Evolutionary conservation across 2,797 vertebrate genomes (phyloP).

Genomic region (Tarsius wallacei): DNA sequence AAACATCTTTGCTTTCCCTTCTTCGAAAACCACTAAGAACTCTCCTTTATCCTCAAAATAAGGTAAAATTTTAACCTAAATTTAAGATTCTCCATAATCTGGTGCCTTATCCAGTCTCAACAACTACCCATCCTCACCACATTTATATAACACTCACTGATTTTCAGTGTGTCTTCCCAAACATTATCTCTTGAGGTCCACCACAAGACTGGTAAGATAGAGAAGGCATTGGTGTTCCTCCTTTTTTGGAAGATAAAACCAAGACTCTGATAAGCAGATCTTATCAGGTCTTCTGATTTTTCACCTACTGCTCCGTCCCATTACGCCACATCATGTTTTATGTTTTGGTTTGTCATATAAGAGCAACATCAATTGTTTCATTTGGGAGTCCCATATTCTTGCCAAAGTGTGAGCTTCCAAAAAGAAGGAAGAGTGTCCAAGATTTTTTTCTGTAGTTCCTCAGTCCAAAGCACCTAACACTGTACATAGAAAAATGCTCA

Average conservation of each 20-base stretch:
- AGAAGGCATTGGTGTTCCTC: not conserved
- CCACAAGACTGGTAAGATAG: not conserved
- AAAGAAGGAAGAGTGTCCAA: not conserved
- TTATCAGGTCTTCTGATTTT: not conserved
- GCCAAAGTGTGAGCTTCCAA: not conserved
- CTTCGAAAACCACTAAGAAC: not conserved
- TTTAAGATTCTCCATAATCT: conserved; percentile 29
- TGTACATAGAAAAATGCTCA: not conserved
- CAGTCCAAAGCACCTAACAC: not conserved
- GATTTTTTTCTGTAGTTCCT: not conserved
- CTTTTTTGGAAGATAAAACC: conserved; percentile 22
- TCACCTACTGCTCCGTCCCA: not conserved
- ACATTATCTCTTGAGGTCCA: not conserved
- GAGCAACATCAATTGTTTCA: not conserved
- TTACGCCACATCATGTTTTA: not conserved
- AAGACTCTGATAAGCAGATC: not conserved
- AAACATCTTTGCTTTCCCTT: not conserved
- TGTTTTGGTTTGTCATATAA: not conserved
- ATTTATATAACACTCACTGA: not conserved
- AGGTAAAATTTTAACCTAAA: not conserved
- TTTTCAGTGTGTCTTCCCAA: not conserved
- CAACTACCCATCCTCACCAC: not conserved
- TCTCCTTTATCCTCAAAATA: conserved; percentile 31
- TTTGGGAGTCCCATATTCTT: not conserved
- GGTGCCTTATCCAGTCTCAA: not conserved